Evolutionary conservation across 2,113 vertebrate genomes (phyloP).

Genomic region (Camelus dromedarius): DNA sequence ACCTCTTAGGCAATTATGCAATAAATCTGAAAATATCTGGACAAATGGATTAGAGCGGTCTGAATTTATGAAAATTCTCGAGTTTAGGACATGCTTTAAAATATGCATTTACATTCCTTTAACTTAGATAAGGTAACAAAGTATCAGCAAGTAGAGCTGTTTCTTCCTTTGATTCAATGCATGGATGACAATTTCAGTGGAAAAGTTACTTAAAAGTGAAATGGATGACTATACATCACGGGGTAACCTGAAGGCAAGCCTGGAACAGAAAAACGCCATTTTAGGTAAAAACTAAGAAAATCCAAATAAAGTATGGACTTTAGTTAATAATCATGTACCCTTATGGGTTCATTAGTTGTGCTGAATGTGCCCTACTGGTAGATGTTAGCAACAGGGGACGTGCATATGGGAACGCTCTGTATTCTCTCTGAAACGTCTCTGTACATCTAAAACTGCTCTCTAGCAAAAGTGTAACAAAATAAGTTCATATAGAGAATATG

Average conservation of each 20-base stretch:
- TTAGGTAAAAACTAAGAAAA: not conserved
- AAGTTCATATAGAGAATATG: not conserved
- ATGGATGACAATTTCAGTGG: not conserved
- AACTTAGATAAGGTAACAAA: not conserved
- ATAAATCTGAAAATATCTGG: not conserved
- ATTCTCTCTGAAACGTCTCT: not conserved
- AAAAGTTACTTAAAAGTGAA: slow-evolving; percentile 42
- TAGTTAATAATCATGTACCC: not conserved
- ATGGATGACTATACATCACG: not conserved
- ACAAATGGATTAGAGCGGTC: not conserved
- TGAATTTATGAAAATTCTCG: not conserved
- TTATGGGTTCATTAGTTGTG: not conserved
- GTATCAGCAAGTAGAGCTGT: not conserved
- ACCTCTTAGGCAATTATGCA: not conserved
- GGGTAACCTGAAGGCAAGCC: not conserved
- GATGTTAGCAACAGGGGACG: not conserved
- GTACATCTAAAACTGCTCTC: not conserved
- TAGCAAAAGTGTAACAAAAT: not conserved
- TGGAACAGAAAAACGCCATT: not conserved
- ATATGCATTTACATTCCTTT: not conserved
- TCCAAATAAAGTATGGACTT: not conserved
- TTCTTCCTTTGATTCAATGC: not conserved
- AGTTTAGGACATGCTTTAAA: not conserved
- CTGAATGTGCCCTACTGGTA: not conserved
- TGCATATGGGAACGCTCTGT: not conserved